Percentiles rank a stretch among this genome's conserved stretches.
phyloP scores from a whole-genome alignment of 2,113 vertebrate species.

The Cryptomyrus ogoouensis region DNA sequence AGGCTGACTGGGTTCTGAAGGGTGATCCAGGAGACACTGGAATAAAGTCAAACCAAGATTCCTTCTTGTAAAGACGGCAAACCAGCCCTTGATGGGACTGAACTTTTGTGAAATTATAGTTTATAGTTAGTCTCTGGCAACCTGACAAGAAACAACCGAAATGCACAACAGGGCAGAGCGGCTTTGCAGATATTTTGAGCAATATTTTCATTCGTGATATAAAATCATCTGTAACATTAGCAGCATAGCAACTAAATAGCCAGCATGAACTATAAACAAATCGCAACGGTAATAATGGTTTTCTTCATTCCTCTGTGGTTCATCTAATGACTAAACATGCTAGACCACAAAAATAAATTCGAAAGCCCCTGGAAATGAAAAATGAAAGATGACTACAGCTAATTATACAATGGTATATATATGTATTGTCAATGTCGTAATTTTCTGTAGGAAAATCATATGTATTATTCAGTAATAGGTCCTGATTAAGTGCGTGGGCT shows the following conservation, averaged over 20 bases:
- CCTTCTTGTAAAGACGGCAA: not conserved
- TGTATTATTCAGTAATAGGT: not conserved
- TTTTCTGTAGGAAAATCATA: not conserved
- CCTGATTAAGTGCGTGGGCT: not conserved
- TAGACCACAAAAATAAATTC: not conserved
- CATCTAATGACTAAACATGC: not conserved
- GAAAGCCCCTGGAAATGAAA: constrained; percentile 7
- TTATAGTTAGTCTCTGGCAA: not conserved
- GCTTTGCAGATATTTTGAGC: not conserved
- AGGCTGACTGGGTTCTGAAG: not conserved
- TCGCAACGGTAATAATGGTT: not conserved
- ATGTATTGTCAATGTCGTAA: not conserved
- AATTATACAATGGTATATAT: not conserved
- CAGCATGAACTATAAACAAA: not conserved
- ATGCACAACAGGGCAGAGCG: not conserved
- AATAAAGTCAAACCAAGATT: not conserved
- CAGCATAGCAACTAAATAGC: not conserved
- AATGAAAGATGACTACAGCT: not conserved
- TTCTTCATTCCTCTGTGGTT: not conserved
- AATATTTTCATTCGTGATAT: not conserved
- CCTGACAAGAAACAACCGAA: not conserved
- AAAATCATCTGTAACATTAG: not conserved
- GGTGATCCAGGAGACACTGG: not conserved
- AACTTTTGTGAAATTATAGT: not conserved
- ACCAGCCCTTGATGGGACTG: not conserved